These are phyloP conservation scores for Meloidogyne exigua DNA, from an alignment of 1,140 invertebrate genomes.

Conservation along the genomic window DNA sequence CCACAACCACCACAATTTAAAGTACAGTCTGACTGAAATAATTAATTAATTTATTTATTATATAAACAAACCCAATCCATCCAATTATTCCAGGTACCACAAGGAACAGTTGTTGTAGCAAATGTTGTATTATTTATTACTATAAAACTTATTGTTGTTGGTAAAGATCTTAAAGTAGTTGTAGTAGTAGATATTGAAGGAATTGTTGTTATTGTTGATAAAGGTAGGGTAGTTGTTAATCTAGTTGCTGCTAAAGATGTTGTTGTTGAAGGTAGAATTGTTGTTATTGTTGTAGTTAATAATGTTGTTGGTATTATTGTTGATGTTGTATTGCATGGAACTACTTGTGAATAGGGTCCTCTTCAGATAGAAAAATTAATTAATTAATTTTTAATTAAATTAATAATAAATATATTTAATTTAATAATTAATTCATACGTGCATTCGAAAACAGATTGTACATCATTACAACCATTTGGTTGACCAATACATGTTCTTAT, in stretches of 20 bases:
- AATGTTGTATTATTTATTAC: slow-evolving; percentile 20
- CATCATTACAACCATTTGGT: not conserved
- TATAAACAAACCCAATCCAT: slow-evolving; percentile 28
- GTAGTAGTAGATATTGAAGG: not conserved
- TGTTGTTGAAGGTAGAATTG: slow-evolving; percentile 10
- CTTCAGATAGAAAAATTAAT: not conserved
- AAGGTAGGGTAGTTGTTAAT: not conserved
- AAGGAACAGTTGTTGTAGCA: not conserved
- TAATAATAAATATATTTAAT: too few relatives aligned
- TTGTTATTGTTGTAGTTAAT: slow-evolving; percentile 23
- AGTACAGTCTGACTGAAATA: slow-evolving; percentile 25
- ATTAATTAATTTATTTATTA: not conserved
- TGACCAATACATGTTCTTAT: slow-evolving; percentile 12
- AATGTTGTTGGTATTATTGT: slow-evolving; percentile 12
- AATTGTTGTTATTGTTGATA: slow-evolving; percentile 14
- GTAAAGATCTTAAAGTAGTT: slow-evolving; percentile 9
- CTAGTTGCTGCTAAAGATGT: not conserved
- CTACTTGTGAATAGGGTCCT: slow-evolving; percentile 16
- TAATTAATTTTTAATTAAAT: not conserved
- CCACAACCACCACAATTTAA: slow-evolving; percentile 33
- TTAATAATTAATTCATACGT: slow-evolving; percentile 1
- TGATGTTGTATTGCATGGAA: slow-evolving; percentile 1
- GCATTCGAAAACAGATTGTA: slow-evolving; percentile 11
- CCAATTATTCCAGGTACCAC: slow-evolving; percentile 28
- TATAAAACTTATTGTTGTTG: slow-evolving; percentile 23